Evolutionary conservation across 2,888 invertebrate genomes (phyloP).

Genomic region (Agrochola circellaris): DNA sequence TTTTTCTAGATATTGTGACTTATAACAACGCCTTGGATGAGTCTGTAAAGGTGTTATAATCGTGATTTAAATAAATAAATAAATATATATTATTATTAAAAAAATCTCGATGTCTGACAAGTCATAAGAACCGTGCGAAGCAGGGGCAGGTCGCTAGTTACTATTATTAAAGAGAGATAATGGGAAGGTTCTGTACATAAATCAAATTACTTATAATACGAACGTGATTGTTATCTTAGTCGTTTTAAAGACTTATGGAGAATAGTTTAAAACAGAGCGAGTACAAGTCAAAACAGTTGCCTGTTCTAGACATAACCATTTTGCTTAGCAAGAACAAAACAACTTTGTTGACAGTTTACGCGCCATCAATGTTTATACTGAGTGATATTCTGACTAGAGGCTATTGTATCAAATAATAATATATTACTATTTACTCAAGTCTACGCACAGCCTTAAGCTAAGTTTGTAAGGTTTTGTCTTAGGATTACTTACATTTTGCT

Average conservation of each 20-base stretch:
- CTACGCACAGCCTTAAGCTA: not conserved
- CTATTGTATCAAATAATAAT: conserved; percentile 1
- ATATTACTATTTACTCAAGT: not conserved
- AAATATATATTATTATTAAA: no score
- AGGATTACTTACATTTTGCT: no score
- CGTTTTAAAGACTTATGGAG: not conserved
- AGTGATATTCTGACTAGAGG: conserved; percentile 5
- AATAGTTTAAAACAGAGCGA: not conserved
- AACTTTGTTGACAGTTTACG: not conserved
- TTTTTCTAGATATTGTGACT: no score
- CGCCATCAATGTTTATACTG: not conserved
- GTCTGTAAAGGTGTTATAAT: no score
- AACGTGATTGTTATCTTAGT: no score
- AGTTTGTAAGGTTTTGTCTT: not conserved
- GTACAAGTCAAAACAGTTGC: not conserved
- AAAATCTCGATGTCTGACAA: no score
- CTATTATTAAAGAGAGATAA: not conserved
- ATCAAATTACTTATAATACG: not conserved
- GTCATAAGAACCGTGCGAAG: no score
- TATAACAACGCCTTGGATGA: no score
- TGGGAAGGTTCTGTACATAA: not conserved
- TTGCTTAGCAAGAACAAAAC: conserved; percentile 1
- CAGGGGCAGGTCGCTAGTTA: no score
- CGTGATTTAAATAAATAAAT: no score
- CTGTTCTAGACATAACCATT: not conserved